phyloP scores from a whole-genome alignment of 2,113 vertebrate species.

The Nerophis lumbriciformis region DNA sequence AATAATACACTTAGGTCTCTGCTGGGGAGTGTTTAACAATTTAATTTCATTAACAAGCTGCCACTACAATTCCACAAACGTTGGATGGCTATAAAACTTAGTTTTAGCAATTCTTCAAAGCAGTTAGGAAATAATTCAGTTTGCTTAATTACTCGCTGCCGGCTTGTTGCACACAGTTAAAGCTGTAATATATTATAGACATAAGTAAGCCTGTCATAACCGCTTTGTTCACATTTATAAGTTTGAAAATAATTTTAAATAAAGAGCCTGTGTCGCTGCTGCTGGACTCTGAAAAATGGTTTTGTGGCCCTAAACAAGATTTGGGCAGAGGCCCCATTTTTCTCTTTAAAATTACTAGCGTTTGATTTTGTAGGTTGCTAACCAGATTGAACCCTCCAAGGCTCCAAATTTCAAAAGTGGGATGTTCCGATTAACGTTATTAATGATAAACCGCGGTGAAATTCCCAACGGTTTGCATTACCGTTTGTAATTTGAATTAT shows the following conservation, averaged over 20 bases:
- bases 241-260: conserved; percentile 21
- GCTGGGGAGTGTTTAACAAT: conserved; percentile 59
- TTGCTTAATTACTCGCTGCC: conserved; percentile 57
- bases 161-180: conserved; percentile 60
- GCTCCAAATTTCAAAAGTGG: too few relatives aligned
- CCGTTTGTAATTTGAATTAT: too few relatives aligned
- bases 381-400: too few relatives aligned
- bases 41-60: conserved; percentile 47
- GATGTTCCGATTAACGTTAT: too few relatives aligned
- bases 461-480: too few relatives aligned
- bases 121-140: conserved; percentile 53
- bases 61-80: conserved; percentile 26
- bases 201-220: conserved; percentile 37
- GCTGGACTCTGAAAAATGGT: conserved; percentile 10
- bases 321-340: too few relatives aligned
- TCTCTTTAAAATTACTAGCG: too few relatives aligned
- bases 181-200: conserved; percentile 47
- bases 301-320: too few relatives aligned
- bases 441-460: too few relatives aligned
- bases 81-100: neutral
- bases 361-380: too few relatives aligned
- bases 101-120: conserved; percentile 49
- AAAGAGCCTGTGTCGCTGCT: neutral
- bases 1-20: conserved; percentile 44
- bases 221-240: conserved; percentile 42